Conservation (phyloP, 2,888 invertebrate genomes). For the Noctua fimbriata region DNA sequence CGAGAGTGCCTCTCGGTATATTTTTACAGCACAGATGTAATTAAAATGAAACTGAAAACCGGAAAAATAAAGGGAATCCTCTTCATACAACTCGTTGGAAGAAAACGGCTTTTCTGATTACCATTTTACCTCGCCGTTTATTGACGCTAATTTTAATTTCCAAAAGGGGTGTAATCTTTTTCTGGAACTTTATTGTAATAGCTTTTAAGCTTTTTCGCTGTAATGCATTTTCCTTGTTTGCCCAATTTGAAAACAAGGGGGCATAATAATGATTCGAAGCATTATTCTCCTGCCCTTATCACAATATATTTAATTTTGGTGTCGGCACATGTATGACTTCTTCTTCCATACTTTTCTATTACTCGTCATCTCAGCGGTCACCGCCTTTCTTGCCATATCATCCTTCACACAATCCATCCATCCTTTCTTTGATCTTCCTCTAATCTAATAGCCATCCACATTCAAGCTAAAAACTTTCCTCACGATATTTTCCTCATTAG, state of each 20-base stretch:
- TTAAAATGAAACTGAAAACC: slow-evolving; percentile 35
- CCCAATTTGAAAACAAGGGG: neutral
- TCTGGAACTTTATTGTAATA: neutral
- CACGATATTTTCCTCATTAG: neutral
- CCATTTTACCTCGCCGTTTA: slow-evolving; percentile 15
- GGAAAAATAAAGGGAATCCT: neutral
- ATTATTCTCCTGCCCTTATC: too few relatives aligned
- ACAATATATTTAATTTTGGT: too few relatives aligned
- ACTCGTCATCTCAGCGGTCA: too few relatives aligned
- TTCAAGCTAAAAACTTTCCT: neutral
- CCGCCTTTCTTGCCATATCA: too few relatives aligned
- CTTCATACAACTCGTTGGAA: neutral
- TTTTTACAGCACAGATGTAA: slow-evolving; percentile 25
- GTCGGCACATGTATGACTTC: too few relatives aligned
- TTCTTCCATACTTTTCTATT: too few relatives aligned
- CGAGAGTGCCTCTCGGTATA: neutral
- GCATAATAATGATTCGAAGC: neutral
- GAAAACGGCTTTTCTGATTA: slow-evolving; percentile 14
- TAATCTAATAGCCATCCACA: too few relatives aligned
- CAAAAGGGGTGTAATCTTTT: slow-evolving; percentile 8
- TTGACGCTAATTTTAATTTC: slow-evolving; percentile 21
- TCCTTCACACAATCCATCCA: too few relatives aligned
- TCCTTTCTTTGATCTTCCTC: too few relatives aligned
- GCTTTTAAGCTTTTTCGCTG: neutral
- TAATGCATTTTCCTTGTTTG: slow-evolving; percentile 6